Base-by-base conservation (phyloP, 2,797 vertebrate genomes). In the Hylomyscus alleni region DNA sequence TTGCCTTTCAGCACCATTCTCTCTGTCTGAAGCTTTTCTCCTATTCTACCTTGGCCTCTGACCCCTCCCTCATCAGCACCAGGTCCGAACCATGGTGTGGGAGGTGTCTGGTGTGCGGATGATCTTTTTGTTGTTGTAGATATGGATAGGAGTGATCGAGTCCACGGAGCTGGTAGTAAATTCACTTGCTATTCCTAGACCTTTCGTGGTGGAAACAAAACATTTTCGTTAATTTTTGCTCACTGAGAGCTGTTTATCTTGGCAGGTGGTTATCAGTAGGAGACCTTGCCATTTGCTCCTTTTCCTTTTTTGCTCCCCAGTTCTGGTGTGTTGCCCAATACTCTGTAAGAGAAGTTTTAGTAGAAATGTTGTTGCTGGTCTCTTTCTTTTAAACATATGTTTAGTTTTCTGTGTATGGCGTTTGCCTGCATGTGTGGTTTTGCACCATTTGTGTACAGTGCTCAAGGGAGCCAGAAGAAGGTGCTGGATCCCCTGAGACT, bases 251-350 rank as follows among this genome's bases (percentile, higher is more conserved):
- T 95, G 6, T 90, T 88, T 89, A 24, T 89, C 72, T 44, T 31
- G 29, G 40, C 10, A 14, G 52, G 34, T 52, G 65, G 88, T 80
- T 88, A 54, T 56, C 65, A 90, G 2, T 50, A 78, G 78, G 75
- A 54, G 78, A 85, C 29, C 93, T 91, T 78, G 75, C n/a, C 78
- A 17, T 95, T 94, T 83, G 14, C 91, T 89, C 29, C 83, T 85
- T 72, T 72, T 44, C 15, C 11, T 34, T 26, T 24, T 93, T 95
- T 89, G 62, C 47, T 75, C 19, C 96, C 65, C 93, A 75, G 94
- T 91, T 96, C 31, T 93, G 31, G 10, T 93, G 34, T 91, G 83
- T 88, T 80, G 47, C 34, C 52, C 97, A 86, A 77, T 58, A 14
- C 78, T 93, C 50, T 96, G 11, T 85, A 13, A 85, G 17, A 4